Evolutionary conservation across 2,888 invertebrate species (phyloP), one percentile per base, ranked within the genome.

Genomic region (Argyresthia albistria): DNA sequence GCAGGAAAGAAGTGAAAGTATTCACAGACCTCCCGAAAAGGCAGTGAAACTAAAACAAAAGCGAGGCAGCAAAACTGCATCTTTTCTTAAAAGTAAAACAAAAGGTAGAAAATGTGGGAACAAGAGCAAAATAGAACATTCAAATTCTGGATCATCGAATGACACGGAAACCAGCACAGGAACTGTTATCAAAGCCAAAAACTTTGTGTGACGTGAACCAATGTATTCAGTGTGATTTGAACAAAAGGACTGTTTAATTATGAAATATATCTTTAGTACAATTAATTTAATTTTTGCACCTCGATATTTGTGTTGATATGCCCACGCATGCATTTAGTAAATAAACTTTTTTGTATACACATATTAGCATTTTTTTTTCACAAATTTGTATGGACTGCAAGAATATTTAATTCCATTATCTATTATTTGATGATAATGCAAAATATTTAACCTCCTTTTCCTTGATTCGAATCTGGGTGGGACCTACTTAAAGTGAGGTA

Each of bases 141-240:
- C 90, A 9, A 89, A 88, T 67, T 90, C 90, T 8, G 90, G 90
- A 56, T 91, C 88, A 8, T 88, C 91, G 0, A 89, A 89, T 63
- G 88, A 88, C 55, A 88, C 88, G 43, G 88, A 86, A 70, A 72
- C 80, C 7, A 88, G 88, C 66, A 88, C 87, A 9, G 88, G 82
- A 0, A 88, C 88, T 37, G 88, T 88, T 11, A 51, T 51, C 12
- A 51, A 51, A 36, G 14, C 39, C 39, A n/a, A 39, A 39, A 39
- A 39, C n/a, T 11, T 39, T 3, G n/a, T n/a, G n/a, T n/a, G 9
- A 43, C 8, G 43, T 43, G 43, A 14, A n/a, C 8, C 1, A 43
- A 9, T n/a, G 3, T 8, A 45, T 8, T 45, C 15, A 45, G 14
- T 45, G 8, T 45, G 7, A 46, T n/a, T 9, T 46, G 6, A 35